A percentile compares a stretch with the other conserved stretches of the same genome.
Evolutionary conservation across 1,140 invertebrate genomes (phyloP).

Genomic region (Eulimnadia texana): DNA sequence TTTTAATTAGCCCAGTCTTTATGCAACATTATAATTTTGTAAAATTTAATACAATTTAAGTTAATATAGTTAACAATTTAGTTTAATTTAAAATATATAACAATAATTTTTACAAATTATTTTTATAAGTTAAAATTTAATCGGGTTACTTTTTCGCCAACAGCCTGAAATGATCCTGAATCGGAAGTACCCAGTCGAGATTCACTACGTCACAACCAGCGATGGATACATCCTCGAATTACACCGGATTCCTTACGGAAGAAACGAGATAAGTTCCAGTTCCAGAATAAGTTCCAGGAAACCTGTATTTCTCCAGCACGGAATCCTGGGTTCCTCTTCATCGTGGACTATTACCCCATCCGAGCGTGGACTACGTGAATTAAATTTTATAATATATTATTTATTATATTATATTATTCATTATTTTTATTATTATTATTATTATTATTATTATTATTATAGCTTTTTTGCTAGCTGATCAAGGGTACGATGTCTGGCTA

Average conservation of each 20-base stretch:
- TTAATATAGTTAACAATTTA: no score
- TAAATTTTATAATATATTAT: no score
- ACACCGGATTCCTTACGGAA: conserved; percentile 33
- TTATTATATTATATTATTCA: no score
- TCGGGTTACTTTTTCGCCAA: no score
- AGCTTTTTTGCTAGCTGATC: conserved; percentile 45
- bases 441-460: neutral
- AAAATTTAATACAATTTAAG: no score
- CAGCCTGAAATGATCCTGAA: conserved; percentile 29
- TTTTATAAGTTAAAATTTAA: no score
- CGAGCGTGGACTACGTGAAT: neutral
- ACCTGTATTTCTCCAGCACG: neutral
- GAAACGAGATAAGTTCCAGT: neutral
- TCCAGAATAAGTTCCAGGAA: neutral
- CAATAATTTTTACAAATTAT: no score
- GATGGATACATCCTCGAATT: conserved; percentile 40
- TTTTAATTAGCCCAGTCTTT: no score
- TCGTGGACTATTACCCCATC: neutral
- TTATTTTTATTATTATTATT: no score
- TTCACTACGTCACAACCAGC: conserved; percentile 26
- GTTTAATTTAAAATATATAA: no score
- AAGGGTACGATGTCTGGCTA: conserved; percentile 62
- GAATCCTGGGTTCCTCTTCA: neutral
- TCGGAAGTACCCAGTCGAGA: conserved; percentile 40
- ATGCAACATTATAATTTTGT: no score